Base-by-base conservation (phyloP, 2,797 vertebrate species). In the Muscicapa comitata region DNA sequence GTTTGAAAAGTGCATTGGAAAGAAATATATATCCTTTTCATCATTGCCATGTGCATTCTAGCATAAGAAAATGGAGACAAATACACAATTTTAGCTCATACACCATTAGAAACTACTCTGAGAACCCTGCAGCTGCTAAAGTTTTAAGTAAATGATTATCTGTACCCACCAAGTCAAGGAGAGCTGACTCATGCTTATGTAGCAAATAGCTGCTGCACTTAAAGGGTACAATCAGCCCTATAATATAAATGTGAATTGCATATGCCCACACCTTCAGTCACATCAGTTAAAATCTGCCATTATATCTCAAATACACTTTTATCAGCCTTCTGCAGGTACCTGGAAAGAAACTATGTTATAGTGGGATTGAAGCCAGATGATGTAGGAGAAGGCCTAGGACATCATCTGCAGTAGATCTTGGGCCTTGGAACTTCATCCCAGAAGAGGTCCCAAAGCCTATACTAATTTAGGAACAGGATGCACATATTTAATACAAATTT, bases 101-200 rank as follows among this genome's bases (percentile, higher is more conserved):
- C 29, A 67, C 29, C 29, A 29, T 80, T 58, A 90, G 73, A 74
- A 91, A 35, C n/a, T 75, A 16, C 66, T 33, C 29, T 3, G 17
- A 79, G 54, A 85, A 67, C 57, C 70, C 68, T 94, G 79, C 20
- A 73, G 63, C 54, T 92, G 47, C 66, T 90, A 66, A 85, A 75
- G 51, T 91, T 94, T 67, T 75, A 76, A 75, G 90, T 85, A 93
- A 90, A 88, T 3, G 1, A 74, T 86, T 54, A 70, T 88, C 76
- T 94, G 47, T 90, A 70, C 90, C 87, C 85, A 33, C 11, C 2
- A 8, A 79, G 37, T 84, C 72, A 93, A 29, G 84, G 76, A 62
- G 63, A 78, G 72, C 91, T 86, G 93, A 90, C 72, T 96, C 79
- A 87, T 81, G 70, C 50, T 88, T 88, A 51, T 53, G 78, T 70